Evolutionary conservation across 2,888 invertebrate genomes (phyloP).

Genomic region (Pollenia angustigena): DNA sequence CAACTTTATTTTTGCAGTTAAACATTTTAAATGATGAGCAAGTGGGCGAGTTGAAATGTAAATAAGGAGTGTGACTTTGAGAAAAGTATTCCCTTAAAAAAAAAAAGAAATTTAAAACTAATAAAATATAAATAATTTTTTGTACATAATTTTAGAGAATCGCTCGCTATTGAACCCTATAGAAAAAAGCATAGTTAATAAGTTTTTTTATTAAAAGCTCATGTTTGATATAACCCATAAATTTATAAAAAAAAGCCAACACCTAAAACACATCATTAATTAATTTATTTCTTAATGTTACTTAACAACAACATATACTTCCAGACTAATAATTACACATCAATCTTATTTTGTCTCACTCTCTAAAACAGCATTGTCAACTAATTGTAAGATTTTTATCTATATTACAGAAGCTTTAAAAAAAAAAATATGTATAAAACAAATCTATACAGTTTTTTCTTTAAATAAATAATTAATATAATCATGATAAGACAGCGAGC

Average conservation of each 20-base stretch:
- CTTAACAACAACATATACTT: background rate
- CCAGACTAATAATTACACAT: constrained; percentile 17
- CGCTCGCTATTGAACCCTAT: no score
- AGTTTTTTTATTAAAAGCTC: background rate
- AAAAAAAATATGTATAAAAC: constrained; percentile 47
- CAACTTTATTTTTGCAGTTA: background rate
- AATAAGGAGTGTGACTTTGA: background rate
- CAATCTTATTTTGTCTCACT: constrained; percentile 45
- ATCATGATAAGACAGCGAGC: constrained; percentile 57
- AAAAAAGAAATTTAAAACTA: background rate
- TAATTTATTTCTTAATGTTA: background rate
- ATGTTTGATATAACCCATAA: background rate
- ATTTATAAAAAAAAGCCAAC: constrained; percentile 10
- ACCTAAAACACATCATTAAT: constrained; percentile 3
- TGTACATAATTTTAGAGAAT: no score
- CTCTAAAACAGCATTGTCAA: constrained; percentile 44
- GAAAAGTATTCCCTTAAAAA: background rate
- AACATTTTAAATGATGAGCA: background rate
- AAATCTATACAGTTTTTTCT: constrained; percentile 6
- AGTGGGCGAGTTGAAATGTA: background rate
- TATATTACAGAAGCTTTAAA: constrained; percentile 63
- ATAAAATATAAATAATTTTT: no score
- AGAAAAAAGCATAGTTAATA: no score
- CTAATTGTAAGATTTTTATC: constrained; percentile 60
- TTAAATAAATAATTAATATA: constrained; percentile 64